A percentile compares a stretch with the other conserved stretches of the same genome.
These are phyloP conservation scores for Saiga tatarica DNA, from an alignment of 2,113 vertebrate genomes.

Conservation along the genomic window DNA sequence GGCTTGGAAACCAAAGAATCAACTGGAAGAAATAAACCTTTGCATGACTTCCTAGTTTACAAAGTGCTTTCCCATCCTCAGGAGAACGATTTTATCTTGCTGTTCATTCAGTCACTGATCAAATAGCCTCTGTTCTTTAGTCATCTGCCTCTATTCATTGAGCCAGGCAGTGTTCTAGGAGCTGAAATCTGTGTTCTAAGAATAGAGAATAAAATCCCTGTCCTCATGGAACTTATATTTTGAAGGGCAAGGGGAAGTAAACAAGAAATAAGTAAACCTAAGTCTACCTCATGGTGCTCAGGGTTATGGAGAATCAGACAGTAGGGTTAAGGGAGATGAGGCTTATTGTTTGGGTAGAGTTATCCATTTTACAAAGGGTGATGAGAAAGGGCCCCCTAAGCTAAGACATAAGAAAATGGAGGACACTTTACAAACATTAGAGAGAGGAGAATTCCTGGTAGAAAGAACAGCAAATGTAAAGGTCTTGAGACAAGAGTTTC, in stretches of 20 bases:
- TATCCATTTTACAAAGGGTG: background rate
- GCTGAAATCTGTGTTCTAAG: background rate
- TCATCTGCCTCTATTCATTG: background rate
- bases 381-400: background rate
- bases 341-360: background rate
- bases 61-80: background rate
- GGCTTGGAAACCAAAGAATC: constrained; percentile 19
- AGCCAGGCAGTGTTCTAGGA: background rate
- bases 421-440: background rate
- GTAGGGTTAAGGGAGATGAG: background rate
- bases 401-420: background rate
- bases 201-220: background rate
- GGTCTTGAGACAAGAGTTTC: background rate
- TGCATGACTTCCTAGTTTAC: background rate
- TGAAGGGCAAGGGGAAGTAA: background rate
- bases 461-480: background rate
- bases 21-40: constrained; percentile 11
- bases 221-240: constrained; percentile 14
- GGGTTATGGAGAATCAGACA: background rate
- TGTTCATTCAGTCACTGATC: background rate
- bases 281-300: background rate
- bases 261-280: background rate
- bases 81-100: constrained; percentile 12
- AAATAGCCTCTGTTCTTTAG: background rate
- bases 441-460: background rate